These are phyloP conservation scores for Rhagophthalmus giganteus DNA, from an alignment of 2,888 invertebrate genomes.

Conservation along the genomic window DNA sequence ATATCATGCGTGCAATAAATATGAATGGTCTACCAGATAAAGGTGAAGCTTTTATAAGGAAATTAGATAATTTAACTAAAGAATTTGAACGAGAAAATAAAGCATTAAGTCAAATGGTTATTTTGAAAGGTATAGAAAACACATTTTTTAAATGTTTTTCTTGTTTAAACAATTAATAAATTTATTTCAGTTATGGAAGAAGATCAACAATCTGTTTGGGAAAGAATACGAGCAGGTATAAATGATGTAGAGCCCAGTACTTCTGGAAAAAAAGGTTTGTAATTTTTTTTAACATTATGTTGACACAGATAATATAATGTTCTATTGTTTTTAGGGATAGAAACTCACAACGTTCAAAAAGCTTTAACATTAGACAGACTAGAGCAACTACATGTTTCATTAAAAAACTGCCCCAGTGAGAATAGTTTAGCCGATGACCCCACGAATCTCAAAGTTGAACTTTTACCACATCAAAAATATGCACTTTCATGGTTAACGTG, in stretches of 20 bases:
- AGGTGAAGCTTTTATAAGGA: slow-evolving; percentile 61
- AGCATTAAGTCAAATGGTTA: slow-evolving; percentile 59
- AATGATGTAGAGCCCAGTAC: slow-evolving; percentile 61
- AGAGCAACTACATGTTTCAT: slow-evolving; percentile 70
- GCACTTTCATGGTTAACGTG: slow-evolving; percentile 88
- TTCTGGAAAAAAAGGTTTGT: slow-evolving; percentile 58
- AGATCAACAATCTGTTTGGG: slow-evolving; percentile 52
- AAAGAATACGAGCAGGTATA: slow-evolving; percentile 59
- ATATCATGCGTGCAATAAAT: slow-evolving; percentile 43
- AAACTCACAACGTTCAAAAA: slow-evolving; percentile 69
- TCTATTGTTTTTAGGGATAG: slow-evolving; percentile 59
- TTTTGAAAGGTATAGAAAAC: slow-evolving; percentile 45
- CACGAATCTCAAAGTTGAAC: slow-evolving; percentile 62
- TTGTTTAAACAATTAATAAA: too few species aligned
- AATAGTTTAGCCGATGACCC: slow-evolving; percentile 64
- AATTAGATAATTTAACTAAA: slow-evolving; percentile 55
- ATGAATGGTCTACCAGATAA: slow-evolving; percentile 62
- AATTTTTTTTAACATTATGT: neutral
- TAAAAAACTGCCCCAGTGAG: slow-evolving; percentile 69
- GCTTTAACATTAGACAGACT: slow-evolving; percentile 72
- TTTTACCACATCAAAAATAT: slow-evolving; percentile 84
- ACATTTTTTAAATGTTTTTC: slow-evolving; percentile 1
- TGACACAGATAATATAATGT: neutral
- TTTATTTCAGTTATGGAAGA: too few species aligned
- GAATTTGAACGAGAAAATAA: slow-evolving; percentile 57